Evolutionary conservation across 1,140 invertebrate genomes (phyloP), one percentile per base, ranked within the genome.

Genomic region (Drosophila novamexicana): DNA sequence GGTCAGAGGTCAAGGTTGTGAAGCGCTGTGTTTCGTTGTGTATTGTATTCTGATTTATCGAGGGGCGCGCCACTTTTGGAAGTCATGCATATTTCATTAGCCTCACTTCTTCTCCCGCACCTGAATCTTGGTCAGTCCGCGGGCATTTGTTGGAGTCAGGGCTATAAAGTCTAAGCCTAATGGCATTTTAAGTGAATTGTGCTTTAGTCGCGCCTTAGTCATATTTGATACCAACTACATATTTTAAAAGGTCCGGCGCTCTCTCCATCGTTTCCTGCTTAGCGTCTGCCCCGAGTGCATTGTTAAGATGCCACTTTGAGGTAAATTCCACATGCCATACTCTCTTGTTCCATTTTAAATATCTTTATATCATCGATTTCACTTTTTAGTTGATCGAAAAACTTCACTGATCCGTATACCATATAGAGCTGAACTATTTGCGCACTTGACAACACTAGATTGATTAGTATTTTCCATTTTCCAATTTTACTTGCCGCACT

Each of bases 21-120:
- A 44, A 59, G 50, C 47, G 40, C 32, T 42, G 42, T 22, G 42
- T 47, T 47, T 47, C 16, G 76, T 76, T 88, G 75, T 82, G 65
- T 71, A 79, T 86, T 88, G 79, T 88, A 82, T 86, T 86, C 86
- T 86, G 83, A 85, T 85, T 86, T 88, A 82, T 88, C 57, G 68
- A 68, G 77, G 61, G 83, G 83, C 83, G 79, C 69, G 84, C 22
- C 73, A 42, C 40, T 40, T 63, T 65, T 57, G 29, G 37, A 44
- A 39, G 47, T 58, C 65, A 82, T 88, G 79, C 79, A 86, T 86
- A 81, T 77, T 81, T 81, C 74, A 81, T 77, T 81, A 77, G 79
- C 56, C 66, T 54, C 22, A 22, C 22, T 22, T 3, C 22, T 22
- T 58, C 70, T 37, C 16, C 45, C 58, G 36, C 58, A 79, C 75